Conservation (phyloP, 1,140 invertebrate species). For the Theocolax elegans region DNA sequence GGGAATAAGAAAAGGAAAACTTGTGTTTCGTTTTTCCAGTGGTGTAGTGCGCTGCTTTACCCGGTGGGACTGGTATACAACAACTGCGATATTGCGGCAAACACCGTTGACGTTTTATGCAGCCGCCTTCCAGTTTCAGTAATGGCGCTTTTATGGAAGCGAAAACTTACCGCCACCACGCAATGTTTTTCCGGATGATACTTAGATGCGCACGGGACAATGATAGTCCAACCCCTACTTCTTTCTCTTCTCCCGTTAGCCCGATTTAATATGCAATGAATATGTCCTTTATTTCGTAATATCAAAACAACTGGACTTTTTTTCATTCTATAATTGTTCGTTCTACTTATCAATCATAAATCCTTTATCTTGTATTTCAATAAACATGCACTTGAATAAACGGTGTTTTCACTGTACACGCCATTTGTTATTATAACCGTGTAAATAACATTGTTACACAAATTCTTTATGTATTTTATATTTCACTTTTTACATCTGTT, state of each 20-base stretch:
- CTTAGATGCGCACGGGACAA: constrained; percentile 21
- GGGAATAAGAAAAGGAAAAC: constrained; percentile 28
- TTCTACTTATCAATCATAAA: too few species aligned
- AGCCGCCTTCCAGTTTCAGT: constrained; percentile 23
- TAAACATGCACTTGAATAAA: too few species aligned
- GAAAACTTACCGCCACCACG: constrained; percentile 22
- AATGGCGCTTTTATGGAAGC: constrained; percentile 37
- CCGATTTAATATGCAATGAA: background rate
- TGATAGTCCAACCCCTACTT: background rate
- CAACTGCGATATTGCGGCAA: constrained; percentile 33
- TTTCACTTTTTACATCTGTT: too few species aligned
- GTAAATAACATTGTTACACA: too few species aligned
- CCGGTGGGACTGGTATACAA: background rate
- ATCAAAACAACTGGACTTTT: background rate
- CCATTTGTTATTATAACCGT: too few species aligned
- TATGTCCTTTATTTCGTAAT: background rate
- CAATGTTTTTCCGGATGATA: constrained; percentile 20
- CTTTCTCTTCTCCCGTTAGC: background rate
- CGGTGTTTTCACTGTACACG: too few species aligned
- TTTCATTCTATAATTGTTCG: too few species aligned
- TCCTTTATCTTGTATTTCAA: too few species aligned
- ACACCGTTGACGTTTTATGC: constrained; percentile 32
- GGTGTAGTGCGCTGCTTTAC: background rate
- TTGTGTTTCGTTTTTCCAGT: constrained; percentile 30
- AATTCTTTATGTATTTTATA: too few species aligned